phyloP scores from a whole-genome alignment of 2,113 vertebrate species.

The Calyptommatus sinebrachiatus region DNA sequence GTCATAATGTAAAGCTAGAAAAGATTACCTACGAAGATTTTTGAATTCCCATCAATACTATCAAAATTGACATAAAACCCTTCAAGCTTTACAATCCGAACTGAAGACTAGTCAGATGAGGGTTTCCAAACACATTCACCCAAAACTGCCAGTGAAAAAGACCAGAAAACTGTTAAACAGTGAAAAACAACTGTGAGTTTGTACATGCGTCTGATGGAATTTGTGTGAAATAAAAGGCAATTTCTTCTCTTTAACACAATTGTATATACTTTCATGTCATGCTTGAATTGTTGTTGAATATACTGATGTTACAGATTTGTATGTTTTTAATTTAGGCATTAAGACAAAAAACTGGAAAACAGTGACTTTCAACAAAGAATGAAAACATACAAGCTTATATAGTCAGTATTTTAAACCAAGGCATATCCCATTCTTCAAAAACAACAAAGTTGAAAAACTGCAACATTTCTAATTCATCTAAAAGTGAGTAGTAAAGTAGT shows the following conservation, averaged over 20 bases:
- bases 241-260: not conserved
- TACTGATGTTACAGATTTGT: not conserved
- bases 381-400: not conserved
- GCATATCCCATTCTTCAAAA: not conserved
- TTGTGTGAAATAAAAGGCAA: not conserved
- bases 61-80: not conserved
- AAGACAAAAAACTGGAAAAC: not conserved
- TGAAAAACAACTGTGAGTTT: not conserved
- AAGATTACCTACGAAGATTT: not conserved
- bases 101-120: not conserved
- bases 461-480: not conserved
- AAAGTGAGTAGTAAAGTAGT: not conserved
- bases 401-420: not conserved
- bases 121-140: not conserved
- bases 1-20: too few species aligned
- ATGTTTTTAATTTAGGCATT: not conserved
- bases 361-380: not conserved
- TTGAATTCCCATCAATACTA: not conserved
- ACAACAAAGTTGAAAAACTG: not conserved
- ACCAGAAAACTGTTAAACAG: not conserved
- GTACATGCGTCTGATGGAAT: not conserved
- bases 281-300: not conserved
- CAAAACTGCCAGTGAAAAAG: not conserved
- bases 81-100: not conserved
- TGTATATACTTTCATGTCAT: not conserved